Percentiles rank a stretch among this genome's conserved stretches.
Evolutionary conservation across 2,113 vertebrate species (phyloP).

Genomic region (Trogon surrucura): DNA sequence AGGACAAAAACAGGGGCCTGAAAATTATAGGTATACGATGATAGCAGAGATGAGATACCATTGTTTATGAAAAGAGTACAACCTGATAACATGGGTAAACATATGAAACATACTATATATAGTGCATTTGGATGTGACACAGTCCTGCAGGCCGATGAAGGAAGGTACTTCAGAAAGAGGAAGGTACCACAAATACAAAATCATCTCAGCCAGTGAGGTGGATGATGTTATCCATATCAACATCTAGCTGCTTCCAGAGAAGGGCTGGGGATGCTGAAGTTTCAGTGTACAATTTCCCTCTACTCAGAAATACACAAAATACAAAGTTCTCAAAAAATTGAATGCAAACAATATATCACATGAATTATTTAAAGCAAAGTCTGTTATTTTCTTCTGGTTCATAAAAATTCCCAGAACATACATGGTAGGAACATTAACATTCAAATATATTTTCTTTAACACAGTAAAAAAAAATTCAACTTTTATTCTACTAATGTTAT

Average conservation of each 20-base stretch:
- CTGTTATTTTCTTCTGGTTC: not conserved
- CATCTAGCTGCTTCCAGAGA: not conserved
- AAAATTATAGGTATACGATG: not conserved
- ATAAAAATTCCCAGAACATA: not conserved
- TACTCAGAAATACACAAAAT: not conserved
- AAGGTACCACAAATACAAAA: not conserved
- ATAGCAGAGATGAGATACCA: not conserved
- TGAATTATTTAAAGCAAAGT: not conserved
- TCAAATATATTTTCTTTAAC: not conserved
- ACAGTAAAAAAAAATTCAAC: not conserved
- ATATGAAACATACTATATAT: not conserved
- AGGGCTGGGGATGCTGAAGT: not conserved
- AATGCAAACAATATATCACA: not conserved
- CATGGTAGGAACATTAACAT: not conserved
- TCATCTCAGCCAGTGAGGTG: fast-evolving
- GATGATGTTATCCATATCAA: not conserved
- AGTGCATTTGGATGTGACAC: not conserved
- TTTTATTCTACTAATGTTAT: not conserved
- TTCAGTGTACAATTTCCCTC: not conserved
- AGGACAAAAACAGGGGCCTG: not conserved
- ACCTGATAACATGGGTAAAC: not conserved
- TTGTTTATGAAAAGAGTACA: not conserved
- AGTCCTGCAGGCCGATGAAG: not conserved
- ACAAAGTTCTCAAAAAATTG: not conserved
- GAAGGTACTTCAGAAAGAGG: not conserved